A percentile compares a stretch with the other conserved stretches of the same genome.
phyloP scores from a whole-genome alignment of 2,888 invertebrate genomes.

The Brachynemurus nebulosus region DNA sequence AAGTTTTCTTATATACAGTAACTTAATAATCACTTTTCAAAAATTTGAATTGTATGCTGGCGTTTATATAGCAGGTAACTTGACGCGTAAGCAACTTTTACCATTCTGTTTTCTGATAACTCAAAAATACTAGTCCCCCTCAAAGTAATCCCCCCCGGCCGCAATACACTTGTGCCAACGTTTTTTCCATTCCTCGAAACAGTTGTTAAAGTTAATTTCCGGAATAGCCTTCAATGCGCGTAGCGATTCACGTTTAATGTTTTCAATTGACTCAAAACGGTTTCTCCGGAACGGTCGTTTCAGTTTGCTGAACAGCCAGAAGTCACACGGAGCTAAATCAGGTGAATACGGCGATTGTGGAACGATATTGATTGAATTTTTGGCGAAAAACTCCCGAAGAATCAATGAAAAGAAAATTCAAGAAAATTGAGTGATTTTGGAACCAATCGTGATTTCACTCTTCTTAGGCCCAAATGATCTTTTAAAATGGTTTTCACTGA shows the following conservation, averaged over 20 bases:
- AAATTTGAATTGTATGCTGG: too few relatives aligned
- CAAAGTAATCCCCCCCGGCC: constrained; percentile 1
- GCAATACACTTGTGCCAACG: neutral
- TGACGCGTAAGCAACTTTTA: too few relatives aligned
- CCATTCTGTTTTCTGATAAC: too few relatives aligned
- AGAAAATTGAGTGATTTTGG: neutral
- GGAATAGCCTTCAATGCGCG: neutral
- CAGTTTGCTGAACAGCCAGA: constrained; percentile 13
- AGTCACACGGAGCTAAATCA: constrained; percentile 17
- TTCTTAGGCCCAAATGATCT: too few relatives aligned
- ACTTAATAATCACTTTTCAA: too few relatives aligned
- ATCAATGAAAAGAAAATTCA: neutral
- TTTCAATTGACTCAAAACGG: constrained; percentile 10
- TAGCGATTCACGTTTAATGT: constrained; percentile 9
- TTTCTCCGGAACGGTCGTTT: constrained; percentile 14
- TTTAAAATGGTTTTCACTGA: too few relatives aligned
- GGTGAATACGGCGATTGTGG: constrained; percentile 16
- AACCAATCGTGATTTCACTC: neutral
- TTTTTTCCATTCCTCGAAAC: constrained; percentile 1
- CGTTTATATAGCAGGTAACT: too few relatives aligned
- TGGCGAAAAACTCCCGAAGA: neutral
- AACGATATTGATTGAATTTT: constrained; percentile 11
- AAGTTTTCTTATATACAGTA: too few relatives aligned
- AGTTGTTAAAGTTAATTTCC: neutral
- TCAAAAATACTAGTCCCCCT: too few relatives aligned